Conservation (phyloP, 2,797 vertebrate genomes). For the Microcaecilia unicolor region DNA sequence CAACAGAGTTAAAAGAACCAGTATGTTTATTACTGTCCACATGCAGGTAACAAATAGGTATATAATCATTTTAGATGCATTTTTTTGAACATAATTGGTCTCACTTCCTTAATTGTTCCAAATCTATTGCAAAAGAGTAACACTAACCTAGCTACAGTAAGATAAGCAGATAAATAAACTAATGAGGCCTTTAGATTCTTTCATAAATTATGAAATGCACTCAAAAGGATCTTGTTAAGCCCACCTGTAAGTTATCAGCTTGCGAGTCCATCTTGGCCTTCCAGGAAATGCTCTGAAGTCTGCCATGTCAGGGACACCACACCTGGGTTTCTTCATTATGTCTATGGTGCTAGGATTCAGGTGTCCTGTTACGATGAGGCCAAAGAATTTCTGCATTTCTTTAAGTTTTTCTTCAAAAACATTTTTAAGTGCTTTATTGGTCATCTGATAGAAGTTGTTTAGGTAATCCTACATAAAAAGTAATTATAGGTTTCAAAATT, state of each 20-base stretch:
- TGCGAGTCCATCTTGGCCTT: constrained; percentile 50
- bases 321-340: constrained; percentile 56
- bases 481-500: not conserved
- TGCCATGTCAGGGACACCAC: constrained; percentile 61
- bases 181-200: not conserved
- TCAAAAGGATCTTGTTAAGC: not conserved
- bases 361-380: constrained; percentile 58
- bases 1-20: too few species aligned
- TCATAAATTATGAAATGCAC: not conserved
- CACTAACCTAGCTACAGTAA: too few species aligned
- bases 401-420: constrained; percentile 45
- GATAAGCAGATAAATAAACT: too few species aligned
- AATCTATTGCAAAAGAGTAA: too few species aligned
- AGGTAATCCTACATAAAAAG: constrained; percentile 52
- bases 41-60: too few species aligned
- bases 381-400: constrained; percentile 71
- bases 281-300: constrained; percentile 23
- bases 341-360: constrained; percentile 38
- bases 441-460: constrained; percentile 44
- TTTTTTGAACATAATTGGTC: too few species aligned
- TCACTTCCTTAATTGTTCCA: too few species aligned
- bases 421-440: constrained; percentile 2
- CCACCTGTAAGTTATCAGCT: constrained; percentile 65
- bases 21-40: too few species aligned
- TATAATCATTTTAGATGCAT: too few species aligned